These are phyloP conservation scores for Macrosteles quadrilineatus DNA, from an alignment of 1,140 invertebrate species.

Conservation along the genomic window DNA sequence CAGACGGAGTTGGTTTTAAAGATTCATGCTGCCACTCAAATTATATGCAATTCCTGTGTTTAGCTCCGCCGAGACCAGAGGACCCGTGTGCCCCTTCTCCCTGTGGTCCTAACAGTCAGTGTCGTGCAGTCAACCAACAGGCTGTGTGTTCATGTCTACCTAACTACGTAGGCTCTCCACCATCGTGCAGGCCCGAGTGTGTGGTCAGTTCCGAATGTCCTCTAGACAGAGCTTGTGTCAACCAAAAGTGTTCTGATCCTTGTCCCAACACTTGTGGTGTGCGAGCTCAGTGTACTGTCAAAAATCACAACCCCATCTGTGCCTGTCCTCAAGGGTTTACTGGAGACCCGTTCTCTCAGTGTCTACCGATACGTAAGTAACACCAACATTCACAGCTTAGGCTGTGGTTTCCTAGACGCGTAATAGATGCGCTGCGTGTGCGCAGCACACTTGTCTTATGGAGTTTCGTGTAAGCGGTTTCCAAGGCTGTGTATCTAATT, in stretches of 20 bases:
- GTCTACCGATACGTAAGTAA: conserved; percentile 50
- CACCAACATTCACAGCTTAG: conserved; percentile 33
- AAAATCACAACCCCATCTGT: conserved; percentile 62
- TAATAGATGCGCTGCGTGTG: too few relatives aligned
- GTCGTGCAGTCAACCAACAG: conserved; percentile 54
- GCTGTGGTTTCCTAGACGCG: too few relatives aligned
- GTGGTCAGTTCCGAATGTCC: conserved; percentile 60
- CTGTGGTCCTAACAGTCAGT: conserved; percentile 71
- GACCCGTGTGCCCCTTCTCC: conserved; percentile 67
- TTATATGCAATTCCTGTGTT: too few relatives aligned
- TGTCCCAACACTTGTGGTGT: conserved; percentile 63
- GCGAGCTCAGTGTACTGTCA: conserved; percentile 58
- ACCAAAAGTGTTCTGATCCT: conserved; percentile 61
- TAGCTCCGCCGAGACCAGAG: conserved; percentile 30
- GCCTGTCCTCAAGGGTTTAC: conserved; percentile 56
- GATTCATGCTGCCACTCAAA: too few relatives aligned
- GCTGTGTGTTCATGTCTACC: conserved; percentile 60
- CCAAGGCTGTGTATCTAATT: too few relatives aligned
- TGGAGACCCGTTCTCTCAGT: conserved; percentile 61
- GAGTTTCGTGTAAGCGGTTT: too few relatives aligned
- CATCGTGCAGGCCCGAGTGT: conserved; percentile 57
- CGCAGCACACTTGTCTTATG: too few relatives aligned
- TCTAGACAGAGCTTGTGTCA: conserved; percentile 56
- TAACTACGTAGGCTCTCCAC: conserved; percentile 58
- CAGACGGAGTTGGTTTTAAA: too few relatives aligned